Conservation (phyloP, 2,888 invertebrate species). For the Diaperis boleti region DNA sequence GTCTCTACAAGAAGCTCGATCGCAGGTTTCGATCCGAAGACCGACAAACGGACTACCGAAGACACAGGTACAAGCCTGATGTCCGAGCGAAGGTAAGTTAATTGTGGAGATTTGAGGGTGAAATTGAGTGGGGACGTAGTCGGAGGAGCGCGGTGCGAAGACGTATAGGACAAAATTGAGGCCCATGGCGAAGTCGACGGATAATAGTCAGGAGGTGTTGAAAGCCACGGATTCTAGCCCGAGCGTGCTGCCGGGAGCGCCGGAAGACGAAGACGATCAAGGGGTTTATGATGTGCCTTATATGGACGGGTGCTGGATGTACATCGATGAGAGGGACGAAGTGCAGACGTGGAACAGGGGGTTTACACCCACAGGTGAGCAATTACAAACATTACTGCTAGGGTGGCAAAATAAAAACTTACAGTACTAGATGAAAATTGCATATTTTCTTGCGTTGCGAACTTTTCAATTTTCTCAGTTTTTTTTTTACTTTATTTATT, state of each 20-base stretch:
- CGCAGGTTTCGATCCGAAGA: conserved; percentile 78
- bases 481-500: too few species aligned
- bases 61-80: conserved; percentile 76
- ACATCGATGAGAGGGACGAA: conserved; percentile 80
- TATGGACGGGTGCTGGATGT: conserved; percentile 79
- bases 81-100: conserved; percentile 79
- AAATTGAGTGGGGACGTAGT: conserved; percentile 63
- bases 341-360: conserved; percentile 63
- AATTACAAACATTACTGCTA: too few species aligned
- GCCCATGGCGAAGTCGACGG: conserved; percentile 78
- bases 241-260: conserved; percentile 68
- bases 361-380: conserved; percentile 6
- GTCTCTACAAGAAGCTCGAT: conserved; percentile 83
- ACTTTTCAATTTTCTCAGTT: background rate
- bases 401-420: too few species aligned
- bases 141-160: conserved; percentile 80
- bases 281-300: conserved; percentile 84
- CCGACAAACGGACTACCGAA: conserved; percentile 82
- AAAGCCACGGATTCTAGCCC: conserved; percentile 76
- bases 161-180: conserved; percentile 68
- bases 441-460: background rate
- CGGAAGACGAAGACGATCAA: conserved; percentile 74
- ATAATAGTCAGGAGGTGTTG: conserved; percentile 77
- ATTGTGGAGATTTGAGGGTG: background rate
- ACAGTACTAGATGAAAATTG: too few species aligned